A percentile compares a stretch with the other conserved stretches of the same genome.
phyloP scores from a whole-genome alignment of 2,888 invertebrate species.

The Penaeus monodon region DNA sequence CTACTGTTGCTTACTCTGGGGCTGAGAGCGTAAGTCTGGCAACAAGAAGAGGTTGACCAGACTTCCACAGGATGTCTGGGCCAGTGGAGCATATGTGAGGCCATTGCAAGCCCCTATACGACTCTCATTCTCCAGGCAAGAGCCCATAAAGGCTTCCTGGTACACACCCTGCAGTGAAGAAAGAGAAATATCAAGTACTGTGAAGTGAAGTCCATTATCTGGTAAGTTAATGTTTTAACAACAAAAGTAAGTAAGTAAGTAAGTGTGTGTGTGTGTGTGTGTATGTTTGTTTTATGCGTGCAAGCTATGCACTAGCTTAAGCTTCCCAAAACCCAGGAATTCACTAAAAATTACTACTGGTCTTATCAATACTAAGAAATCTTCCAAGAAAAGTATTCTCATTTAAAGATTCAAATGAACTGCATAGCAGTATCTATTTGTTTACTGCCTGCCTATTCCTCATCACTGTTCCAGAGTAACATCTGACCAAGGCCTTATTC shows the following conservation, averaged over 20 bases:
- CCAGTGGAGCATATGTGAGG: slow-evolving; percentile 73
- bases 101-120: slow-evolving; percentile 77
- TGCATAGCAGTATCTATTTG: no score
- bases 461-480: no score
- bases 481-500: background rate
- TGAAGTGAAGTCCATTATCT: no score
- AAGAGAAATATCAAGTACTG: no score
- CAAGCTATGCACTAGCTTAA: background rate
- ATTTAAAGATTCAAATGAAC: no score
- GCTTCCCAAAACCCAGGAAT: background rate
- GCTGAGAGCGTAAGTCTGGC: slow-evolving; percentile 72
- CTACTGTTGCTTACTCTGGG: slow-evolving; percentile 31
- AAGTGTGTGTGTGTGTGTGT: no score
- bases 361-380: no score
- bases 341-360: background rate
- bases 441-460: no score
- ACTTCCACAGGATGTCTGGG: slow-evolving; percentile 74
- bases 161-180: slow-evolving; percentile 70
- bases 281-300: no score
- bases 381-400: no score
- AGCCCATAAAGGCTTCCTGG: slow-evolving; percentile 75
- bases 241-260: slow-evolving; percentile 15
- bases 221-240: no score
- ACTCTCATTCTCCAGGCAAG: slow-evolving; percentile 78
- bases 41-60: slow-evolving; percentile 80